Base-by-base conservation (phyloP, 1,140 invertebrate species). In the Heliothis subflexa region DNA sequence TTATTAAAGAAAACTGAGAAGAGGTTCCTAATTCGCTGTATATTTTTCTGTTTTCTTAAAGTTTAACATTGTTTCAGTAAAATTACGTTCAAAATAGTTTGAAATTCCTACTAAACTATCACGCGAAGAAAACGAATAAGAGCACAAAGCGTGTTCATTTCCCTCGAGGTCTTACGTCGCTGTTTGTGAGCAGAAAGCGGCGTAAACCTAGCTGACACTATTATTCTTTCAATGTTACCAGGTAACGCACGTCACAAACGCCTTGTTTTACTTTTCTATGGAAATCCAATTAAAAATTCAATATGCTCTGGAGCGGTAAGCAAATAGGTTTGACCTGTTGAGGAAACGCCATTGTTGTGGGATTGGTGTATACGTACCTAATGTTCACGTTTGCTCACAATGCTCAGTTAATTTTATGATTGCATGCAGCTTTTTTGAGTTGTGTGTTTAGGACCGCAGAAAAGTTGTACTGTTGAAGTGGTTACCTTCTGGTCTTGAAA, bases 231-330 rank as follows among this genome's bases (percentile, higher is more conserved):
- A 68, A 25, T 50, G 40, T 47, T 40, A 47, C 16, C 33, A 64
- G 16, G 11, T 14, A 68, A 25, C 47, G 21, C 47, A 50, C 64
- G 64, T 68, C 64, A 50, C 47, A 68, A 2, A 11, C n/a, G 45
- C 49, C 49, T 66, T 76, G 74, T 76, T 66, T 55, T 64, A 64
- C 33, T 77, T 21, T 68, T 77, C 62, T 77, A 47, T 77, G 12
- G 33, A 68, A 77, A 54, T 52, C 52, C 50, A 40, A 68, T 77
- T 77, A 77, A 45, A 77, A 77, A 68, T 70, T 18, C 52, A 68
- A 68, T 68, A 66, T 55, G 49, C 49, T 75, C 73, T 70, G 21
- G 47, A 70, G 18, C 47, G 66, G 66, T 9, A 28, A 52, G 66
- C 47, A 52, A 70, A 70, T 70, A 70, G 66, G 45, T 70, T 33